Conservation (phyloP, 2,888 invertebrate genomes). For the Dioctria rufipes region DNA sequence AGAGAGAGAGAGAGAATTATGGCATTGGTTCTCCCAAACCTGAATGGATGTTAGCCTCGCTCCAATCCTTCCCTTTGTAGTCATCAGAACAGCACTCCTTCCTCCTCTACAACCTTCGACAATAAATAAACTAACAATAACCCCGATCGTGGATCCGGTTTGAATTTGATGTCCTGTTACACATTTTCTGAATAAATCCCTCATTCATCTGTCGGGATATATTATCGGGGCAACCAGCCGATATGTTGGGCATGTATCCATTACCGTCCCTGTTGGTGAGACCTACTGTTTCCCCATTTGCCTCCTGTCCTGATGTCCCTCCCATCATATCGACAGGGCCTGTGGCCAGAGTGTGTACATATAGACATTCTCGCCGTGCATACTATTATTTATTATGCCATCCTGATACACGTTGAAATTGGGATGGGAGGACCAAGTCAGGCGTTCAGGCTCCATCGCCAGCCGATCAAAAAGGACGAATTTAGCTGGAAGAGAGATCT, state of each 20-base stretch:
- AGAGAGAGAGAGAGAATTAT: not conserved
- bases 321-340: not conserved
- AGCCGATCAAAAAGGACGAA: slow-evolving; percentile 44
- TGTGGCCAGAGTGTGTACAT: not conserved
- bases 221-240: slow-evolving; percentile 38
- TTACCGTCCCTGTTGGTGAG: slow-evolving; percentile 19
- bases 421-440: slow-evolving; percentile 25
- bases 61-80: slow-evolving; percentile 37
- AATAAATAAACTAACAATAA: slow-evolving; percentile 56
- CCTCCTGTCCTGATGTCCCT: not conserved
- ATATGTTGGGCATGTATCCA: slow-evolving; percentile 41
- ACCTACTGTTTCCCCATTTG: not conserved
- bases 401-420: slow-evolving; percentile 56
- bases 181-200: slow-evolving; percentile 63
- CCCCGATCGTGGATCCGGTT: slow-evolving; percentile 54
- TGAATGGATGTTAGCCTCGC: slow-evolving; percentile 23
- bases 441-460: no score
- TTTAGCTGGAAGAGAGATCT: slow-evolving; percentile 54
- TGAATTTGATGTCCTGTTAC: slow-evolving; percentile 60
- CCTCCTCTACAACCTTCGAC: slow-evolving; percentile 21
- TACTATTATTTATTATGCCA: slow-evolving; percentile 56
- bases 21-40: not conserved
- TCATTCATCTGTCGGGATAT: slow-evolving; percentile 62
- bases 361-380: slow-evolving; percentile 32
- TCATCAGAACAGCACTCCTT: slow-evolving; percentile 20